Evolutionary conservation across 2,888 invertebrate genomes (phyloP).

Genomic region (Scaptomyza tumidula): DNA sequence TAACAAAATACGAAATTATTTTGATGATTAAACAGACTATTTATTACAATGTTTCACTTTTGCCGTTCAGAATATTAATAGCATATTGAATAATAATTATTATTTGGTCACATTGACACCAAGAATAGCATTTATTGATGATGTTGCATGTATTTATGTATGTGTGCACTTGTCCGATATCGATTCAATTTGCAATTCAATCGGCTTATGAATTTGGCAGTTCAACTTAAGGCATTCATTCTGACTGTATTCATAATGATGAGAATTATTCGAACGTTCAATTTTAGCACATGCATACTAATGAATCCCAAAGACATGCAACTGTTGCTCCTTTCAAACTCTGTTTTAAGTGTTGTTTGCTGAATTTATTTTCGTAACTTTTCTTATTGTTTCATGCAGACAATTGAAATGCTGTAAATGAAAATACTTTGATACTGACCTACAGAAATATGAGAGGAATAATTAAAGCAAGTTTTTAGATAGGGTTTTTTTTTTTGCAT

Average conservation of each 20-base stretch:
- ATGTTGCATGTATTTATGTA: background rate
- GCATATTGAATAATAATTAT: conserved; percentile 6
- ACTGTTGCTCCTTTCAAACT: conserved; percentile 2
- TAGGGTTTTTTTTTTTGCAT: no score
- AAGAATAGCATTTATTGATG: background rate
- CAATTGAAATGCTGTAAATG: background rate
- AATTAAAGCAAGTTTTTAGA: no score
- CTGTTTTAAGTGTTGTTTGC: no score
- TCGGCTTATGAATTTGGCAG: conserved; percentile 17
- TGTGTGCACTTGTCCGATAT: background rate
- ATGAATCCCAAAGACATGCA: conserved; percentile 8
- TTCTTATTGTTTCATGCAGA: background rate
- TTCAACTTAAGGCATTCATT: background rate
- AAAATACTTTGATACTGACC: background rate
- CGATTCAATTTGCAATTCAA: conserved; percentile 24
- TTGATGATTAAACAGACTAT: background rate
- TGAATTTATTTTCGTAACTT: no score
- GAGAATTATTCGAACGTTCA: background rate
- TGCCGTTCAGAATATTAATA: conserved; percentile 3
- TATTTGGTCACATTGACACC: conserved; percentile 44
- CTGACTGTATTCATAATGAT: conserved; percentile 15
- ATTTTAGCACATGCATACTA: conserved; percentile 7
- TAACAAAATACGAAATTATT: background rate
- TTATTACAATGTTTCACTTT: background rate
- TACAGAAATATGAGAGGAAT: background rate